Conservation (phyloP, 2,113 vertebrate species). For the Malurus cyaneus region DNA sequence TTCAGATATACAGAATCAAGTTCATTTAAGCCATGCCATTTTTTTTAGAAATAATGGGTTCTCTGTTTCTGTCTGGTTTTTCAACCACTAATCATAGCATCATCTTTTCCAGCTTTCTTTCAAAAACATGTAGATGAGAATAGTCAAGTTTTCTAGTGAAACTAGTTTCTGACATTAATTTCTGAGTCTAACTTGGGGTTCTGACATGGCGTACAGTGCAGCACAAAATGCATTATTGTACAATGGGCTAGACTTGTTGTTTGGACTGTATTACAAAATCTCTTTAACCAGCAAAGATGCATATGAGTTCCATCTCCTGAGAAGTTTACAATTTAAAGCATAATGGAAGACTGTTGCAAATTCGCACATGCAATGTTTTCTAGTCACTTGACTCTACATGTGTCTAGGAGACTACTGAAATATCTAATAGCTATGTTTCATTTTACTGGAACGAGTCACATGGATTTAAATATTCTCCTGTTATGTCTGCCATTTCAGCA, state of each 20-base stretch:
- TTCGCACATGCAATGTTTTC: background rate
- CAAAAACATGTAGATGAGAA: background rate
- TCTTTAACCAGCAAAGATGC: background rate
- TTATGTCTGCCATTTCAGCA: background rate
- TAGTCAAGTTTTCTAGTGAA: background rate
- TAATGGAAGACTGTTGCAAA: background rate
- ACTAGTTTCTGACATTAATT: background rate
- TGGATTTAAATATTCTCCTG: background rate
- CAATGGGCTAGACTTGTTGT: background rate
- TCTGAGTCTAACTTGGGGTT: background rate
- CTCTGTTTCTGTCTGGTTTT: background rate
- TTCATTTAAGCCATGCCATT: background rate
- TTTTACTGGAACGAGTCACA: background rate
- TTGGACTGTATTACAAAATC: background rate
- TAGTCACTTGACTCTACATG: background rate
- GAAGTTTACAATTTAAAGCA: background rate
- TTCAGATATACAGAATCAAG: background rate
- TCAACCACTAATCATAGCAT: background rate
- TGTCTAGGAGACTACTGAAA: background rate
- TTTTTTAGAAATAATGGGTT: background rate
- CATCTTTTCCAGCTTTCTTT: background rate
- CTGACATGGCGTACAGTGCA: background rate
- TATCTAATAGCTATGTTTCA: background rate
- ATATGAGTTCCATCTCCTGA: background rate
- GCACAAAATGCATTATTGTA: background rate